Conservation (phyloP, 2,888 invertebrate species). For the Cephus nigrinus region DNA sequence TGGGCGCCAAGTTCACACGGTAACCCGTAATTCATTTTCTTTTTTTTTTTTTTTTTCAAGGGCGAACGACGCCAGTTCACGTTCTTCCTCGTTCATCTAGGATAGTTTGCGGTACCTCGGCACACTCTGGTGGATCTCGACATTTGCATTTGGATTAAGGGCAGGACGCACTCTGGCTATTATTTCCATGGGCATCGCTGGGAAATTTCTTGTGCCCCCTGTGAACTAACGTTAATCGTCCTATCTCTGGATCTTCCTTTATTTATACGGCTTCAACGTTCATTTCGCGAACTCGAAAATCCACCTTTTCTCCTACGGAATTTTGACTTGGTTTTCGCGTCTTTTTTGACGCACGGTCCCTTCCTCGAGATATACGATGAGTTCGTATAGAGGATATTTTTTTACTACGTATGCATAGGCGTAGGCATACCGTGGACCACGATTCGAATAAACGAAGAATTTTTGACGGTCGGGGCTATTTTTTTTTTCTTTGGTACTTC, state of each 20-base stretch:
- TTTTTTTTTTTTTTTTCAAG: neutral
- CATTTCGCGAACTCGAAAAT: neutral
- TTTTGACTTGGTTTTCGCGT: neutral
- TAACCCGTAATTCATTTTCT: constrained; percentile 27
- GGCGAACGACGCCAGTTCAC: neutral
- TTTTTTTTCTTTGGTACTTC: neutral
- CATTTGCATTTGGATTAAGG: neutral
- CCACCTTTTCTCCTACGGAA: neutral
- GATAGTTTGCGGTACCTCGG: neutral
- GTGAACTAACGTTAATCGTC: neutral
- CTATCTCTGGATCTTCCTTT: neutral
- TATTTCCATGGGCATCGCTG: neutral
- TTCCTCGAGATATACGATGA: neutral
- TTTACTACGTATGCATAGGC: neutral
- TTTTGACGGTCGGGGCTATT: neutral
- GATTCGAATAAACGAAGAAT: neutral
- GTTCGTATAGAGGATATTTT: neutral
- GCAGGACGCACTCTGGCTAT: neutral
- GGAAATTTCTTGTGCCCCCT: neutral
- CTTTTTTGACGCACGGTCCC: neutral
- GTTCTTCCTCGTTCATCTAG: neutral
- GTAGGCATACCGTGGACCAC: neutral
- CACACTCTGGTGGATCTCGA: neutral
- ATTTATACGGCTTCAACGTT: neutral
- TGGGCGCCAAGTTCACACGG: constrained; percentile 38